Evolutionary conservation across 2,888 invertebrate genomes (phyloP).

Genomic region (Loripinus fragilis): DNA sequence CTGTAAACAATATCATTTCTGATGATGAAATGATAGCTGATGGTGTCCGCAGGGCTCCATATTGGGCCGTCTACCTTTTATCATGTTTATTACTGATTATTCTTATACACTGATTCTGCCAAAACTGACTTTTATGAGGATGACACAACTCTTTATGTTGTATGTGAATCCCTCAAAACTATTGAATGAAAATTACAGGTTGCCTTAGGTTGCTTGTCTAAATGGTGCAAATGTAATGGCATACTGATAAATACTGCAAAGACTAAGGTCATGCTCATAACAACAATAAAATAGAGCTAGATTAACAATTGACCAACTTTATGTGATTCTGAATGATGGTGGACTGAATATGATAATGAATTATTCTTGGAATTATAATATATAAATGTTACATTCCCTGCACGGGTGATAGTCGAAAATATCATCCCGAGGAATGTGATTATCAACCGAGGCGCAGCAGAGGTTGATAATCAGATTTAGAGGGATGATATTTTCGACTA

Average conservation of each 20-base stretch:
- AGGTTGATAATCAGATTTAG: no score
- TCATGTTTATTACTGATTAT: not conserved
- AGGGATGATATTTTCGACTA: no score
- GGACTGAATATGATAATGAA: not conserved
- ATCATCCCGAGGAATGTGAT: no score
- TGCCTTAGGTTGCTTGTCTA: not conserved
- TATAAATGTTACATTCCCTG: no score
- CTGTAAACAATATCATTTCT: not conserved
- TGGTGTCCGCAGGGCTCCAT: conserved; percentile 1
- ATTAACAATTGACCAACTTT: not conserved
- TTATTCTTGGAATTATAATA: not conserved
- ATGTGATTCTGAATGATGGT: not conserved
- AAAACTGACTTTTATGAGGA: conserved; percentile 7
- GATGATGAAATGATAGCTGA: conserved; percentile 8
- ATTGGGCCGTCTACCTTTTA: not conserved
- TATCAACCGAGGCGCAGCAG: no score
- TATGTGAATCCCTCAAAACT: not conserved
- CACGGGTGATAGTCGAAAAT: no score
- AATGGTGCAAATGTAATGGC: no score
- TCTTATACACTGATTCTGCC: not conserved
- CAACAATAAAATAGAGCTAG: not conserved
- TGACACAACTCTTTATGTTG: not conserved
- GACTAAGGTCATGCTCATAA: no score
- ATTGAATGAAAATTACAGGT: conserved; percentile 3
- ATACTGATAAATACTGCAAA: no score